Evolutionary conservation across 2,888 invertebrate genomes (phyloP).

Genomic region (Amphipyra berbera): DNA sequence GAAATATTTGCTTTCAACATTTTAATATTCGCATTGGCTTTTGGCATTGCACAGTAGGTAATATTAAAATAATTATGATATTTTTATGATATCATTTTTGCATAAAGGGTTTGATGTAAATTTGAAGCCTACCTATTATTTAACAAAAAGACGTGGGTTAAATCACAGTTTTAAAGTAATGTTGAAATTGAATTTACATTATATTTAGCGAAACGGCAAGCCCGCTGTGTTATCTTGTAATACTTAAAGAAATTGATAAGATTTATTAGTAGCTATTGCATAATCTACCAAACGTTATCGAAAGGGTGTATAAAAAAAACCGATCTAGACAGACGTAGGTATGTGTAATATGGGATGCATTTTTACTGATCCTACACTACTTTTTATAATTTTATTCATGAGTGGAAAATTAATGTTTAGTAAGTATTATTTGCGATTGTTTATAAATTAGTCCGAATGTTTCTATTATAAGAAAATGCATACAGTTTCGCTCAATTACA

Average conservation of each 20-base stretch:
- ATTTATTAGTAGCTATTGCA: slow-evolving; percentile 38
- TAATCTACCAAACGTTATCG: slow-evolving; percentile 31
- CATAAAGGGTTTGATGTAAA: too few species aligned
- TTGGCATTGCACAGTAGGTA: too few species aligned
- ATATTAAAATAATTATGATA: too few species aligned
- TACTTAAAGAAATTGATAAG: slow-evolving; percentile 49
- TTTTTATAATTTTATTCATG: too few species aligned
- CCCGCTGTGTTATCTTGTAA: slow-evolving; percentile 25
- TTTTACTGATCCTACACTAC: too few species aligned
- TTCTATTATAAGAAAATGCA: slow-evolving; percentile 1
- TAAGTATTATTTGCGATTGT: background rate
- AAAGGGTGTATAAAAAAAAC: slow-evolving; percentile 21
- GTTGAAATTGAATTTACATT: slow-evolving; percentile 6
- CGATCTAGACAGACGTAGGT: background rate
- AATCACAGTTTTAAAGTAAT: too few species aligned
- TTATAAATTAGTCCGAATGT: background rate
- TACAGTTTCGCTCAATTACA: background rate
- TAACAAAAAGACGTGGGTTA: background rate
- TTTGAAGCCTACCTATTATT: too few species aligned
- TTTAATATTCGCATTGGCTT: too few species aligned
- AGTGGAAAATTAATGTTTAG: background rate
- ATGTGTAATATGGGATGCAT: background rate
- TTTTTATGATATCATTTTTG: too few species aligned
- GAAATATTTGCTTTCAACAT: too few species aligned
- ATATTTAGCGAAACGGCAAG: slow-evolving; percentile 9